Evolutionary conservation across 1,140 invertebrate genomes (phyloP).

Genomic region (Pemphigus obesinymphae): DNA sequence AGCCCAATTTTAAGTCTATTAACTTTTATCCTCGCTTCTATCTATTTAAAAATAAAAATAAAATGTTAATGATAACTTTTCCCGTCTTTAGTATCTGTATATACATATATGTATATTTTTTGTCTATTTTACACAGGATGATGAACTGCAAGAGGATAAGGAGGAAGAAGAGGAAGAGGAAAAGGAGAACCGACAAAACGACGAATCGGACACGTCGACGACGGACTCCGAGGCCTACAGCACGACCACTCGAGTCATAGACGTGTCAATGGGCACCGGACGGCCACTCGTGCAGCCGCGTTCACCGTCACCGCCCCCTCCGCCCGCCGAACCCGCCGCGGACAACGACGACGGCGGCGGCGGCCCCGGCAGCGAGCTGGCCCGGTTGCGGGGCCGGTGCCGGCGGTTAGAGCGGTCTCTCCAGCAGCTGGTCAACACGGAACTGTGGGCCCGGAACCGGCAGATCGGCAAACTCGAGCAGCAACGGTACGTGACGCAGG

Average conservation of each 20-base stretch:
- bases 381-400: background rate
- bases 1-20: too few relatives aligned
- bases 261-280: background rate
- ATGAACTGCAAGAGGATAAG: too few relatives aligned
- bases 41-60: too few relatives aligned
- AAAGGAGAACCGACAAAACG: background rate
- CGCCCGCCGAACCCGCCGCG: background rate
- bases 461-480: constrained; percentile 10
- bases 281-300: background rate
- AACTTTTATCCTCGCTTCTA: too few relatives aligned
- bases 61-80: too few relatives aligned
- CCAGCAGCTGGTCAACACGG: constrained; percentile 5
- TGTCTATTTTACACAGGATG: too few relatives aligned
- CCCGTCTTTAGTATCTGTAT: too few relatives aligned
- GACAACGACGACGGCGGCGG: background rate
- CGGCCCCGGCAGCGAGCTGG: background rate
- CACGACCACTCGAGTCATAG: too few relatives aligned
- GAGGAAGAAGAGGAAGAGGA: background rate
- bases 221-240: background rate
- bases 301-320: background rate
- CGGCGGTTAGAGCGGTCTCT: background rate
- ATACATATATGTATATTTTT: too few relatives aligned
- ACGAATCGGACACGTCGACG: background rate
- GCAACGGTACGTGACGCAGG: background rate
- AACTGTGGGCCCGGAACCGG: constrained; percentile 1